These are phyloP conservation scores for Sebastolobus altivelis DNA, from an alignment of 2,797 vertebrate species.

Conservation along the genomic window DNA sequence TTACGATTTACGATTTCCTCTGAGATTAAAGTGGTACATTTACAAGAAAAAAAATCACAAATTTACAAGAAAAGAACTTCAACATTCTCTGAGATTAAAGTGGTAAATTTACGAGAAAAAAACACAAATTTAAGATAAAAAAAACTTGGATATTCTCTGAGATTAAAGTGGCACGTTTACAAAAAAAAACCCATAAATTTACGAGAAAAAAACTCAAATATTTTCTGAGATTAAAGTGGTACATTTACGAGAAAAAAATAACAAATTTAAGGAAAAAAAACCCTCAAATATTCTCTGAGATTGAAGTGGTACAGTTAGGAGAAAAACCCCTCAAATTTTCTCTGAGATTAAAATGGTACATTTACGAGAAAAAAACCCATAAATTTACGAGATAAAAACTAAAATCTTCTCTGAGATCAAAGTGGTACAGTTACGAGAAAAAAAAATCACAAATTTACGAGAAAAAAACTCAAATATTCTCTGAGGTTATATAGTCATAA, in stretches of 20 bases:
- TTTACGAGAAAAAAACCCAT: too few relatives aligned
- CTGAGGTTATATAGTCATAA: too few relatives aligned
- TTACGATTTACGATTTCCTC: too few relatives aligned
- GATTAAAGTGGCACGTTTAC: fast-evolving
- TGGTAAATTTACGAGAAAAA: too few relatives aligned
- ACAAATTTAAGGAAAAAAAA: too few relatives aligned
- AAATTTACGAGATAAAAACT: too few relatives aligned
- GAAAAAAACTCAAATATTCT: not conserved
- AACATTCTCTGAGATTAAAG: too few relatives aligned
- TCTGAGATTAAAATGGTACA: too few relatives aligned
- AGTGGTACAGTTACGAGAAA: not conserved
- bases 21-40: fast-evolving
- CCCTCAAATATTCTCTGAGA: not conserved
- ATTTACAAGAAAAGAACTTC: not conserved
- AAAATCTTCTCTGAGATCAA: too few relatives aligned
- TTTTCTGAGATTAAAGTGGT: too few relatives aligned
- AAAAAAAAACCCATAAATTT: not conserved
- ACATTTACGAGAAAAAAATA: too few relatives aligned
- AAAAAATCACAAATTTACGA: not conserved
- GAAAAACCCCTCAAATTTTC: not conserved
- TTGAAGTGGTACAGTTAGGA: fast-evolving
- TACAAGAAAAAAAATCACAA: not conserved
- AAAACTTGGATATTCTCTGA: not conserved
- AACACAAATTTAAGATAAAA: too few relatives aligned
- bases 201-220: not conserved